Evolutionary conservation across 2,797 vertebrate genomes (phyloP).

Genomic region (Yasuhikotakia modesta): DNA sequence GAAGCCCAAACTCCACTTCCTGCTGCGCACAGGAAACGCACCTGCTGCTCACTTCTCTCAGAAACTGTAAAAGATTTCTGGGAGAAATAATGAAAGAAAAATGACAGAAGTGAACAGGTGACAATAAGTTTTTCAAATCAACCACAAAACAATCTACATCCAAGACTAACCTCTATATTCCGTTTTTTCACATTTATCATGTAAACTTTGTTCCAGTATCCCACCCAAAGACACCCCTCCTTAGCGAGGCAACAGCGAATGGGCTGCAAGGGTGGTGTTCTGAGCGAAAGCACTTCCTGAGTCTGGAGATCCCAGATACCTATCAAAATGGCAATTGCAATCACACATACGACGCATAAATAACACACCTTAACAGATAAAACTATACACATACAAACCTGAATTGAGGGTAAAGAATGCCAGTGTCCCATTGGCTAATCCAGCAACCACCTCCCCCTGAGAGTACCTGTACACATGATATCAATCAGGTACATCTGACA

Average conservation of each 20-base stretch:
- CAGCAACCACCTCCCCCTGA: slow-evolving; percentile 76
- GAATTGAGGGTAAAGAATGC: slow-evolving; percentile 77
- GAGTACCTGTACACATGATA: slow-evolving; percentile 68
- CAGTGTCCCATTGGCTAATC: slow-evolving; percentile 81
- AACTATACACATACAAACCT: slow-evolving; percentile 64
- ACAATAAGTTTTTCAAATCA: neutral
- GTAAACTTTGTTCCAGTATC: slow-evolving; percentile 81
- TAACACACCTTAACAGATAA: neutral
- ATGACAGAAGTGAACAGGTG: neutral
- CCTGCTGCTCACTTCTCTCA: slow-evolving; percentile 79
- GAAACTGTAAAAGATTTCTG: slow-evolving; percentile 78
- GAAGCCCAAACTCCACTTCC: slow-evolving; percentile 80
- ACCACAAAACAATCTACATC: neutral
- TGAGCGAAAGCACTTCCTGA: slow-evolving; percentile 69
- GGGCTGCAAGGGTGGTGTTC: slow-evolving; percentile 76
- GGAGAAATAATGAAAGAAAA: neutral
- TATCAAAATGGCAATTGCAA: slow-evolving; percentile 53
- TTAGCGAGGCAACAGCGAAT: slow-evolving; percentile 80
- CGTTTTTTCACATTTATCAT: slow-evolving; percentile 71
- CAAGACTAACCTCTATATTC: slow-evolving; percentile 73
- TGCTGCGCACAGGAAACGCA: slow-evolving; percentile 77
- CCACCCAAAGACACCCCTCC: slow-evolving; percentile 75
- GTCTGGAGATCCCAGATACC: slow-evolving; percentile 78
- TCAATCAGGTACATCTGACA: neutral
- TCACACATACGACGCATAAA: neutral